Conservation (phyloP, 2,797 vertebrate genomes). For the Hypotaenidia philippensis region DNA sequence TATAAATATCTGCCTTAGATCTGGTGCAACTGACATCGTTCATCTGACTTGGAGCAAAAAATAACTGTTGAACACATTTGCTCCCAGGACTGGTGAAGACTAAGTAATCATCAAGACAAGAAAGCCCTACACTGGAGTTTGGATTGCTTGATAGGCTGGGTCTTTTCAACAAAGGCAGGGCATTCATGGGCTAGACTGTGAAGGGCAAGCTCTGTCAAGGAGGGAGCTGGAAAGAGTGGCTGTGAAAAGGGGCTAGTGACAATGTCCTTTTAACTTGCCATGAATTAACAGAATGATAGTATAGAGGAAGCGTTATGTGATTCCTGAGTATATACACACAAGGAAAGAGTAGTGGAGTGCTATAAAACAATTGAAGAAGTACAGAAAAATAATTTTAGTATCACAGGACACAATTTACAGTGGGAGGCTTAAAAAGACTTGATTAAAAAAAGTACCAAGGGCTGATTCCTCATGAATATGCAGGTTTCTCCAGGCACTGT, state of each 20-base stretch:
- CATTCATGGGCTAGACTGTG: not conserved
- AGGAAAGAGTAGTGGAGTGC: not conserved
- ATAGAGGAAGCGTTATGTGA: not conserved
- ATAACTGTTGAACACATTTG: not conserved
- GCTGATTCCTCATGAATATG: not conserved
- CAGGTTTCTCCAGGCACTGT: not conserved
- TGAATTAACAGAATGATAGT: not conserved
- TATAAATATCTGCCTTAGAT: not conserved
- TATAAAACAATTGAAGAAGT: not conserved
- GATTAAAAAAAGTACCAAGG: not conserved
- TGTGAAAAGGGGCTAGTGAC: not conserved
- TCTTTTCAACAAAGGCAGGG: not conserved
- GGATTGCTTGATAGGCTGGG: not conserved
- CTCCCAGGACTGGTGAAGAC: not conserved
- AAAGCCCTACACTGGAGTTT: not conserved
- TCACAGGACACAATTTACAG: not conserved
- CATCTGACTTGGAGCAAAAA: not conserved
- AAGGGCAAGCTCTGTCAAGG: not conserved
- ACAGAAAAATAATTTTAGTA: not conserved
- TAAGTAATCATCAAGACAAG: not conserved
- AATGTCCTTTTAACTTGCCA: not conserved
- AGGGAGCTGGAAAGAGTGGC: not conserved
- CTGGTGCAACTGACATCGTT: accelerated
- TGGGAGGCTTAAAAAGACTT: not conserved
- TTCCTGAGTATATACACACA: not conserved